Conservation (phyloP, 2,113 vertebrate genomes). For the Ptilorrhoa leucosticta region DNA sequence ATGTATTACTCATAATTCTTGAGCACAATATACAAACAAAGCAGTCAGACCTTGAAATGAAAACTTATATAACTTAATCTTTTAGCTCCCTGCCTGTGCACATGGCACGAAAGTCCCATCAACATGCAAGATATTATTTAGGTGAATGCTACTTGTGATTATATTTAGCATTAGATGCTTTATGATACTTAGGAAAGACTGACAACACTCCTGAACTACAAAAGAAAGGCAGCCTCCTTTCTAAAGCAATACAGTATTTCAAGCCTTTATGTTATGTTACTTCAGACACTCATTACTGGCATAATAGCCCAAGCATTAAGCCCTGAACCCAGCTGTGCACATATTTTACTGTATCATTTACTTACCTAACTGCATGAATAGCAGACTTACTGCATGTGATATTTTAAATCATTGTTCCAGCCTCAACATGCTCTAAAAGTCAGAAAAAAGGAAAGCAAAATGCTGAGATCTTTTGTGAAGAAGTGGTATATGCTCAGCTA, state of each 20-base stretch:
- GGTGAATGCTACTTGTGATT: neutral
- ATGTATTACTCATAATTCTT: neutral
- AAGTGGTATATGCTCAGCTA: neutral
- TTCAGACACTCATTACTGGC: neutral
- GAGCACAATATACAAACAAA: slow-evolving; percentile 4
- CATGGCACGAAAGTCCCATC: neutral
- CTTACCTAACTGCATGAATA: neutral
- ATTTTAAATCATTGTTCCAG: neutral
- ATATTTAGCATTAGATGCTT: neutral
- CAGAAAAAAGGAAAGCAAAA: neutral
- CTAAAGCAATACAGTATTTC: neutral
- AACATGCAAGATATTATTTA: neutral
- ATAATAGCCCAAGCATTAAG: neutral
- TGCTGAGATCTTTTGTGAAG: neutral
- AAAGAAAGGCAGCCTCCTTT: neutral
- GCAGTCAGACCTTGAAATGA: slow-evolving; percentile 2
- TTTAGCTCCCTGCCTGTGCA: neutral
- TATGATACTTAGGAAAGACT: neutral
- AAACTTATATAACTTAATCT: slow-evolving; percentile 6
- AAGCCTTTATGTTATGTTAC: neutral
- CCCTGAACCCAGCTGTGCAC: neutral
- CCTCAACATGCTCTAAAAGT: neutral
- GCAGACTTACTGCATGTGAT: neutral
- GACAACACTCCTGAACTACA: neutral
- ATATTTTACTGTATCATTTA: neutral